Percentiles rank a stretch among this genome's conserved stretches.
phyloP scores from a whole-genome alignment of 1,140 invertebrate genomes.

The Spodoptera litura region DNA sequence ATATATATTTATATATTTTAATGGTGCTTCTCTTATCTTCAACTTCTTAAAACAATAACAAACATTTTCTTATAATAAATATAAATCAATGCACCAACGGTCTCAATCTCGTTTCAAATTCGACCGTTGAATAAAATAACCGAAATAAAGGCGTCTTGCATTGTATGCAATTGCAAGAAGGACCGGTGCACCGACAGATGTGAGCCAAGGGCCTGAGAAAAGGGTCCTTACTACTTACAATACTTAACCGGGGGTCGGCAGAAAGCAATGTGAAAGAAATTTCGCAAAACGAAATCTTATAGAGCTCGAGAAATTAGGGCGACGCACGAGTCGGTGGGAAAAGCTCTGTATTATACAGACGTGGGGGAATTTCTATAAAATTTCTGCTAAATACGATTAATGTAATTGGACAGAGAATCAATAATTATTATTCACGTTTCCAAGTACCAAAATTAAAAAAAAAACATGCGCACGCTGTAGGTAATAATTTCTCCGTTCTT shows the following conservation, averaged over 20 bases:
- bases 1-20: too few species aligned
- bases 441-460: neutral
- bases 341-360: neutral
- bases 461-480: too few species aligned
- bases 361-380: constrained; percentile 24
- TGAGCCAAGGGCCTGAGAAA: constrained; percentile 61
- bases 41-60: neutral
- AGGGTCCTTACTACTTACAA: constrained; percentile 57
- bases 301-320: constrained; percentile 56
- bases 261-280: constrained; percentile 64
- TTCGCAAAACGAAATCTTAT: constrained; percentile 65
- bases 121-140: constrained; percentile 59
- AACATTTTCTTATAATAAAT: constrained; percentile 17
- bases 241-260: constrained; percentile 60
- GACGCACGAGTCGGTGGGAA: constrained; percentile 63
- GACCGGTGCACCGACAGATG: constrained; percentile 69
- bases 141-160: constrained; percentile 54
- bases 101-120: constrained; percentile 36
- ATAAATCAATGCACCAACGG: constrained; percentile 11
- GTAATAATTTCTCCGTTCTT: too few species aligned
- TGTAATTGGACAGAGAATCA: constrained; percentile 1
- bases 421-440: neutral
- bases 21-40: too few species aligned
- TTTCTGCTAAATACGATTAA: constrained; percentile 17
- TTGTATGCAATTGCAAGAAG: constrained; percentile 51